phyloP scores from a whole-genome alignment of 2,113 vertebrate species.

The Felis chaus region DNA sequence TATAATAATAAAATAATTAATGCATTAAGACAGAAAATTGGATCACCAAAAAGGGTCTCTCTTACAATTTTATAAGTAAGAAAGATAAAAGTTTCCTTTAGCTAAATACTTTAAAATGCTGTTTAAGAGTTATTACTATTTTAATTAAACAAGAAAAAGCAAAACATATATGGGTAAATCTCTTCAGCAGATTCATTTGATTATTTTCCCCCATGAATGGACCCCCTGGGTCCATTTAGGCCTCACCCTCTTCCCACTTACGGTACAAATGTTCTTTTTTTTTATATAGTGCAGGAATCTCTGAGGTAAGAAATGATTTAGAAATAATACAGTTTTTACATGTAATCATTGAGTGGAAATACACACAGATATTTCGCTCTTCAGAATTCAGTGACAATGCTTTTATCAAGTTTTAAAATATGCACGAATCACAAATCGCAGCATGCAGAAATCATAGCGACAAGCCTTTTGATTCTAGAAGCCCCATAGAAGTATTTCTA shows the following conservation, averaged over 20 bases:
- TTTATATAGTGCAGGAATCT: background rate
- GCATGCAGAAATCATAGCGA: background rate
- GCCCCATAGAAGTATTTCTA: background rate
- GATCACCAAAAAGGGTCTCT: constrained; percentile 28
- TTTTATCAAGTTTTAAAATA: constrained; percentile 23
- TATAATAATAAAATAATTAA: constrained; percentile 13
- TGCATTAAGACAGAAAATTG: constrained; percentile 29
- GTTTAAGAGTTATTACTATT: background rate
- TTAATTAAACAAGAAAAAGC: constrained; percentile 2
- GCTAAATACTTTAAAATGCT: constrained; percentile 35
- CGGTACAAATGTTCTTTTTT: background rate
- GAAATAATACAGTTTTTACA: background rate
- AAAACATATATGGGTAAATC: constrained; percentile 1
- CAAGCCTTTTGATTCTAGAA: background rate
- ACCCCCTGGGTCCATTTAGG: background rate
- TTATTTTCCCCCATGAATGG: background rate
- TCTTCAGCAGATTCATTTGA: background rate
- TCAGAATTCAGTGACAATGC: background rate
- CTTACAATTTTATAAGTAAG: background rate
- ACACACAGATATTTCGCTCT: background rate
- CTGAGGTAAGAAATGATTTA: background rate
- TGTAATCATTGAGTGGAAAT: background rate
- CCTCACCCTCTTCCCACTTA: background rate
- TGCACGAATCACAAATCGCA: no score
- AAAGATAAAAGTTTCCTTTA: constrained; percentile 43